Evolutionary conservation across 2,113 vertebrate species (phyloP).

Genomic region (Phoxinus phoxinus): DNA sequence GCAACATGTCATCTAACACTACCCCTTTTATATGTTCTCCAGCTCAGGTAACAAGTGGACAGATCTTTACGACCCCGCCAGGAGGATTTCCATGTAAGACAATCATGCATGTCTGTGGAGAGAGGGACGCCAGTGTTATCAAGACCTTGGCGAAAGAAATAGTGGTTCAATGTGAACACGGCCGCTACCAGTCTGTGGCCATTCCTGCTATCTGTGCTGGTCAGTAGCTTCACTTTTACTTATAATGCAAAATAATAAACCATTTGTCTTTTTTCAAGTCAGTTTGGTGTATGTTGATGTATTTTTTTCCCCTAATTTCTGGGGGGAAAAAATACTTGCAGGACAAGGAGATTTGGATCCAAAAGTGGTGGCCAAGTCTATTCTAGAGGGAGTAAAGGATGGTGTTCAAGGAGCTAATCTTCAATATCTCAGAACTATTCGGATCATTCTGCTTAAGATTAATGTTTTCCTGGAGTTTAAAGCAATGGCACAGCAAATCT

Average conservation of each 20-base stretch:
- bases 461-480: conserved; percentile 65
- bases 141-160: conserved; percentile 57
- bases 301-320: background rate
- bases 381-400: conserved; percentile 62
- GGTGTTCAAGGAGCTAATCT: conserved; percentile 21
- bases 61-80: conserved; percentile 53
- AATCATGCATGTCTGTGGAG: conserved; percentile 67
- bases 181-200: conserved; percentile 61
- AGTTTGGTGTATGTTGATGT: background rate
- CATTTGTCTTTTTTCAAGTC: background rate
- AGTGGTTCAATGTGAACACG: conserved; percentile 57
- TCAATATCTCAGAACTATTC: conserved; percentile 50
- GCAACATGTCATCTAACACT: background rate
- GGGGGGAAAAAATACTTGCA: conserved; percentile 58
- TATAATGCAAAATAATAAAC: background rate
- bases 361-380: conserved; percentile 58
- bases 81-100: conserved; percentile 64
- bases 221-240: conserved; percentile 38
- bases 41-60: conserved; percentile 48
- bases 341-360: conserved; percentile 61
- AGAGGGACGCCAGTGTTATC: conserved; percentile 37
- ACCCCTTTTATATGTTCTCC: background rate
- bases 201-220: conserved; percentile 71
- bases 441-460: conserved; percentile 62
- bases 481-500: conserved; percentile 52